These are phyloP conservation scores for Scaptomyza pallida DNA, from an alignment of 1,140 invertebrate genomes.

Conservation along the genomic window DNA sequence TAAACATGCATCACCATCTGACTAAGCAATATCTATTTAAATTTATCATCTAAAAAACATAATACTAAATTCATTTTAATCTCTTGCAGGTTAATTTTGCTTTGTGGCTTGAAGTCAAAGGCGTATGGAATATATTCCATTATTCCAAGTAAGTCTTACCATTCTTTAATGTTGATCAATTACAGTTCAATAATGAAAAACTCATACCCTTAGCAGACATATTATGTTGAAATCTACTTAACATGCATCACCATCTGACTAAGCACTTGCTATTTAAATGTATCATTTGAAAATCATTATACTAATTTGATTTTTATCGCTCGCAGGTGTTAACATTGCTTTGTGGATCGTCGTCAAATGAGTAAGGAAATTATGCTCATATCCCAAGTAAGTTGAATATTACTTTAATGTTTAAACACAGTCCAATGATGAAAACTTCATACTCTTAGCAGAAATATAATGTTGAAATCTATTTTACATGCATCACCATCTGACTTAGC, in stretches of 20 bases:
- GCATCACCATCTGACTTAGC: conserved; percentile 69
- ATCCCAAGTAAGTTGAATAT: conserved; percentile 8
- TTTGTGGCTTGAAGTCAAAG: not conserved
- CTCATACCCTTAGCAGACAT: conserved; percentile 34
- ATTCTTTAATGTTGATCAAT: not conserved
- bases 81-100: not conserved
- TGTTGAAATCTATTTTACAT: conserved; percentile 76
- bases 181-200: conserved; percentile 34
- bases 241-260: conserved; percentile 57
- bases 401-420: too few relatives aligned
- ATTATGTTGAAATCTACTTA: conserved; percentile 48
- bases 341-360: not conserved
- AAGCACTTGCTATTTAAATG: too few relatives aligned
- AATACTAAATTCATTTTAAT: not conserved
- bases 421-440: conserved; percentile 21
- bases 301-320: too few relatives aligned
- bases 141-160: conserved; percentile 3
- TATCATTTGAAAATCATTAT: too few relatives aligned
- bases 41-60: not conserved
- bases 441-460: conserved; percentile 52
- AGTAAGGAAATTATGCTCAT: not conserved
- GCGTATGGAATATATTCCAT: not conserved
- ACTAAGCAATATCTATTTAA: not conserved
- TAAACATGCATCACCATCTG: conserved; percentile 77
- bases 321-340: too few relatives aligned